phyloP scores from a whole-genome alignment of 23 tunicate species.

The Phallusia fumigata region DNA sequence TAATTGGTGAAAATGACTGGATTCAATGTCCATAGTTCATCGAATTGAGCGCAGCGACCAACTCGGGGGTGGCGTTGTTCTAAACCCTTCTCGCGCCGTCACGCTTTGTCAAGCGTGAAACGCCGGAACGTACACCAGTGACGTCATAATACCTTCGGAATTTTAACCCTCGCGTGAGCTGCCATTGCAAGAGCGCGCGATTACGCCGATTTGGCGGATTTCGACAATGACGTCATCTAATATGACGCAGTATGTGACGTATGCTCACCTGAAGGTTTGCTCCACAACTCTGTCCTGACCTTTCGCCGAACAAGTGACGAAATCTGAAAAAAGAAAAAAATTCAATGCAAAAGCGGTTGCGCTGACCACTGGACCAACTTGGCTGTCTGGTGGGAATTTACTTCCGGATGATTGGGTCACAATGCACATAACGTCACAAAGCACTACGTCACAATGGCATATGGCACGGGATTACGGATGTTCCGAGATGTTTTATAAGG shows the following conservation, averaged over 20 bases:
- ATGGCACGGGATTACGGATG: background rate
- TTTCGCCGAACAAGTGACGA: conserved; percentile 58
- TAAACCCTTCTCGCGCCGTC: background rate
- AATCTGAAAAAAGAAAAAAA: conserved; percentile 50
- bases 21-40: no score
- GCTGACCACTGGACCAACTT: no score
- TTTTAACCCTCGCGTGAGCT: background rate
- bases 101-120: conserved; percentile 48
- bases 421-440: no score
- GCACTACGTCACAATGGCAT: background rate
- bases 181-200: background rate
- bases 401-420: background rate
- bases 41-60: no score
- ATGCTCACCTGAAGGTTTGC: background rate
- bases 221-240: background rate
- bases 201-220: background rate
- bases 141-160: conserved; percentile 10
- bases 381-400: no score
- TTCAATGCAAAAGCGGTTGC: no score
- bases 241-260: background rate
- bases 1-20: no score
- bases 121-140: conserved; percentile 18
- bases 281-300: conserved; percentile 20
- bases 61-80: no score
- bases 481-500: background rate